These are phyloP conservation scores for Orchesellides sinensis DNA, from an alignment of 2,888 invertebrate species.

Conservation along the genomic window DNA sequence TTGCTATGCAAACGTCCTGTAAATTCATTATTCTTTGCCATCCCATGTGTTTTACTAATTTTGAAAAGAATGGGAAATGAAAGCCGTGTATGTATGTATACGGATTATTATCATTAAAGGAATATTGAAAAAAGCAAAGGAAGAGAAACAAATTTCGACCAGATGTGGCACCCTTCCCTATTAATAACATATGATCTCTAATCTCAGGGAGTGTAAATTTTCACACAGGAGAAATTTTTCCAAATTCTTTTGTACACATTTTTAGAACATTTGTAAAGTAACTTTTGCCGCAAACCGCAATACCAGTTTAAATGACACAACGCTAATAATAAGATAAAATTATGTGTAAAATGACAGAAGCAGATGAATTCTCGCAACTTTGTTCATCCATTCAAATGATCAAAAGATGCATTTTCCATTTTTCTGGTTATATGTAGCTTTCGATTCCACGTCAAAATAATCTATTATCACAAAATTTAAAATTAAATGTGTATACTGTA, in stretches of 20 bases:
- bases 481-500: not conserved
- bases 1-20: constrained; percentile 9
- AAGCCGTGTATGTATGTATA: constrained; percentile 1
- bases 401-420: not conserved
- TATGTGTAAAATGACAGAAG: not conserved
- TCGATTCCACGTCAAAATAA: constrained; percentile 1
- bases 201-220: constrained; percentile 7
- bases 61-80: constrained; percentile 1
- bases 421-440: not conserved
- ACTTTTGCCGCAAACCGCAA: constrained; percentile 39
- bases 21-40: not conserved
- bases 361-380: not conserved
- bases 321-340: not conserved
- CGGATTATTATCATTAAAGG: constrained; percentile 4
- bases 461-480: not conserved
- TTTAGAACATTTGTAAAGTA: constrained; percentile 37
- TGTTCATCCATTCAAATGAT: not conserved
- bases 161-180: constrained; percentile 22
- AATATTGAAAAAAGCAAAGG: not conserved
- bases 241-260: not conserved
- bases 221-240: constrained; percentile 37
- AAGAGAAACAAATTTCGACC: constrained; percentile 33
- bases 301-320: constrained; percentile 25
- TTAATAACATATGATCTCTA: not conserved
- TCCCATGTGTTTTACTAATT: constrained; percentile 14